Percentiles rank a stretch among this genome's conserved stretches.
These are phyloP conservation scores for Blennius ocellaris DNA, from an alignment of 2,113 vertebrate genomes.

Conservation along the genomic window DNA sequence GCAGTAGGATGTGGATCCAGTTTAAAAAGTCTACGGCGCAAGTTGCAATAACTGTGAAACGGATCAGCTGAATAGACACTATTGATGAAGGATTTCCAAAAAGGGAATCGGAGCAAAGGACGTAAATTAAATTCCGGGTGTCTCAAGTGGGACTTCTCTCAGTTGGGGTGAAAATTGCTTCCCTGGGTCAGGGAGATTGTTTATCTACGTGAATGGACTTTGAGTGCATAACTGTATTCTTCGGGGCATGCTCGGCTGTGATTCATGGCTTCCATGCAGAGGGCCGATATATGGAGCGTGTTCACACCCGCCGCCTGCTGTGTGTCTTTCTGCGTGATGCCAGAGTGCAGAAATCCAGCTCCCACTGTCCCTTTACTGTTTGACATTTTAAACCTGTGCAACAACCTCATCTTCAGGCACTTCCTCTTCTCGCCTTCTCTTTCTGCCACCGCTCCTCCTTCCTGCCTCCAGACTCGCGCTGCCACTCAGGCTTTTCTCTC, in stretches of 20 bases:
- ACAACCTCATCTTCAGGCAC: conserved; percentile 65
- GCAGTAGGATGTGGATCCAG: too few species aligned
- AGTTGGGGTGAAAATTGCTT: conserved; percentile 47
- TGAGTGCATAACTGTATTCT: conserved; percentile 36
- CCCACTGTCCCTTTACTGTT: conserved; percentile 45
- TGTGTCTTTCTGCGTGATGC: conserved; percentile 15
- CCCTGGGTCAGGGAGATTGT: conserved; percentile 43
- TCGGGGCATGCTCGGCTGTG: conserved; percentile 42
- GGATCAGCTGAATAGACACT: too few species aligned
- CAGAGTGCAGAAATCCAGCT: conserved; percentile 56
- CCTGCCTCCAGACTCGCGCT: conserved; percentile 27
- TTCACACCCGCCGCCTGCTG: conserved; percentile 10
- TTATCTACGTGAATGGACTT: conserved; percentile 50
- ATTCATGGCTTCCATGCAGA: conserved; percentile 47
- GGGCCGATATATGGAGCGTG: conserved; percentile 42
- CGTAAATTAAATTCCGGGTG: conserved; percentile 34
- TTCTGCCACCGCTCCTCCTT: conserved; percentile 28
- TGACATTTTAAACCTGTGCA: conserved; percentile 58
- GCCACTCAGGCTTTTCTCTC: conserved; percentile 34
- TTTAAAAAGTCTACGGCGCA: too few species aligned
- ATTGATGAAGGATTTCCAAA: conserved; percentile 13
- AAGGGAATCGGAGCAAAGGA: conserved; percentile 32
- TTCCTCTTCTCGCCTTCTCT: conserved; percentile 41
- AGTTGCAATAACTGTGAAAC: too few species aligned
- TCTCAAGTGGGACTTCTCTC: conserved; percentile 34